These are phyloP conservation scores for Drosophila kanekoi DNA, from an alignment of 2,888 invertebrate genomes.

Conservation along the genomic window DNA sequence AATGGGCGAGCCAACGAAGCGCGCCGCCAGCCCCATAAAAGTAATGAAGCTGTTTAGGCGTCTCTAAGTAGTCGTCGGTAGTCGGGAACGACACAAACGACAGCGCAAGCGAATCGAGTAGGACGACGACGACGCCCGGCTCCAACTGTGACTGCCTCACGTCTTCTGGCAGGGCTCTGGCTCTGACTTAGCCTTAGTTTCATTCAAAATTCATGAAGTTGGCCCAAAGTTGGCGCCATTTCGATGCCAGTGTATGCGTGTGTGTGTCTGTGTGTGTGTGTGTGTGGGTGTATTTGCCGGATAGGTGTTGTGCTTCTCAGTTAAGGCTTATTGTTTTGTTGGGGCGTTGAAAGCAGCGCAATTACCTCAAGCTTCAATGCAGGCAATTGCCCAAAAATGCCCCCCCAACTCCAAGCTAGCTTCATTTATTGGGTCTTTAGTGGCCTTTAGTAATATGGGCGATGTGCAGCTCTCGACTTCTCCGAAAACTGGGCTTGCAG, in stretches of 20 bases:
- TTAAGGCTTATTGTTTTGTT: slow-evolving; percentile 58
- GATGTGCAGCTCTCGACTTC: slow-evolving; percentile 27
- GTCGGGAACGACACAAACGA: slow-evolving; percentile 46
- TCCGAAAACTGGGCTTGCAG: no score
- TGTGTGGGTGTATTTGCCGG: slow-evolving; percentile 17
- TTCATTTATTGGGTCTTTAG: slow-evolving; percentile 59
- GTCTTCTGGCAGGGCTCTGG: slow-evolving; percentile 35
- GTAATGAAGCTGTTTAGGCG: slow-evolving; percentile 82
- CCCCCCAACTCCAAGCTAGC: slow-evolving; percentile 14
- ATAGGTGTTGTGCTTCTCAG: slow-evolving; percentile 32
- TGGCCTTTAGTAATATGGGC: slow-evolving; percentile 55
- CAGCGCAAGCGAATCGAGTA: slow-evolving; percentile 22
- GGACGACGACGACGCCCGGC: slow-evolving; percentile 37
- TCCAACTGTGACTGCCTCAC: slow-evolving; percentile 66
- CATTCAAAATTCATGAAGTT: slow-evolving; percentile 81
- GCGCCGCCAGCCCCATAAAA: slow-evolving; percentile 78
- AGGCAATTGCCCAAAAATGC: slow-evolving; percentile 35
- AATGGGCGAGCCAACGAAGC: slow-evolving; percentile 76
- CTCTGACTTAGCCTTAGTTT: slow-evolving; percentile 50
- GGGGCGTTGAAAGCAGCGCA: slow-evolving; percentile 58
- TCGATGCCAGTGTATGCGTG: slow-evolving; percentile 44
- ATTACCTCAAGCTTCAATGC: slow-evolving; percentile 57
- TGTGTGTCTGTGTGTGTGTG: not conserved
- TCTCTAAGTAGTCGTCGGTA: slow-evolving; percentile 80
- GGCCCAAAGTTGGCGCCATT: slow-evolving; percentile 72